These are phyloP conservation scores for Pteropus alecto DNA, from an alignment of 2,113 vertebrate genomes.

Conservation along the genomic window DNA sequence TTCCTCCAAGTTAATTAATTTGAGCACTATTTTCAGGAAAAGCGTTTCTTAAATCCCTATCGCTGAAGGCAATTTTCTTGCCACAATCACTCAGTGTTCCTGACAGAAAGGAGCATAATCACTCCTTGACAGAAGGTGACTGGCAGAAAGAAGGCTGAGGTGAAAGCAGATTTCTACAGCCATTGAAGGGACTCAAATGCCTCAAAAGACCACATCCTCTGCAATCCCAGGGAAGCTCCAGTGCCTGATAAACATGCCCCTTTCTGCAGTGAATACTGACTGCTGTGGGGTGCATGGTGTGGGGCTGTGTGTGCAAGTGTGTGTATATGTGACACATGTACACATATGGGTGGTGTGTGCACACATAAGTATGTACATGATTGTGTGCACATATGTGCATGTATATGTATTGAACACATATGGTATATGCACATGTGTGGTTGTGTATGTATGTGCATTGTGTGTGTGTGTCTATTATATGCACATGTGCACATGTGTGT, in stretches of 20 bases:
- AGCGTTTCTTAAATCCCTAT: conserved; percentile 78
- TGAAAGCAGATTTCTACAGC: conserved; percentile 77
- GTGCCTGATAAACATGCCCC: not conserved
- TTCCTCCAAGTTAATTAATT: conserved; percentile 84
- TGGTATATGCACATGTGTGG: no score
- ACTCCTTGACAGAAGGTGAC: conserved; percentile 77
- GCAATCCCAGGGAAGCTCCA: rapidly evolving
- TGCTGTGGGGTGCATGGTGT: not conserved
- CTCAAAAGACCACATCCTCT: not conserved
- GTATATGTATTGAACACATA: not conserved
- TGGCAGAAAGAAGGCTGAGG: conserved; percentile 48
- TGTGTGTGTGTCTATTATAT: rapidly evolving
- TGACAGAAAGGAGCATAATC: conserved; percentile 83
- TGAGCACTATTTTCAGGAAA: conserved; percentile 81
- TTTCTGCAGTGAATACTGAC: not conserved
- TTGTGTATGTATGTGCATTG: not conserved
- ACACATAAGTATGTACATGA: not conserved
- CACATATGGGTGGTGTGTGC: not conserved
- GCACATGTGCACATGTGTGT: not conserved
- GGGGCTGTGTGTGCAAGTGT: not conserved
- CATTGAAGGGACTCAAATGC: conserved; percentile 35
- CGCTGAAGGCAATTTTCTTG: conserved; percentile 83
- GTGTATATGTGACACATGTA: not conserved
- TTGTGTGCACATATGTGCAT: not conserved
- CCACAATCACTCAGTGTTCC: conserved; percentile 78